Conservation (phyloP, 1,140 invertebrate genomes). For the Goniozus legneri region DNA sequence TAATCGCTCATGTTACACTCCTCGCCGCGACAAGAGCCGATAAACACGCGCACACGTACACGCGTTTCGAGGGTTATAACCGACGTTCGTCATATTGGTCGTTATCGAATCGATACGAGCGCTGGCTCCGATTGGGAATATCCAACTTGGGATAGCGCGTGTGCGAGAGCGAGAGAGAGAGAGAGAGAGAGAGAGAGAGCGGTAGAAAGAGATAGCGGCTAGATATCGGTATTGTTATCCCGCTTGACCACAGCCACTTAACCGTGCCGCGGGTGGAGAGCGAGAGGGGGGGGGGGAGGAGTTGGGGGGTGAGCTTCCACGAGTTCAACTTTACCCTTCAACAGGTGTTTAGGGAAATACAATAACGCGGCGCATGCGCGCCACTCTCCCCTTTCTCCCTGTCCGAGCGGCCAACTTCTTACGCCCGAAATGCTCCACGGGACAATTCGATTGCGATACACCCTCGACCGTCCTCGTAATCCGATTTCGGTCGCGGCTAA, state of each 20-base stretch:
- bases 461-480: too few relatives aligned
- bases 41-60: slow-evolving; percentile 11
- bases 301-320: too few relatives aligned
- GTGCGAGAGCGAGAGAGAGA: too few relatives aligned
- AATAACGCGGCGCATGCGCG: slow-evolving; percentile 55
- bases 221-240: slow-evolving; percentile 42
- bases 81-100: too few relatives aligned
- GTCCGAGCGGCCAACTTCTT: slow-evolving; percentile 43
- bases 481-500: too few relatives aligned
- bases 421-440: slow-evolving; percentile 39
- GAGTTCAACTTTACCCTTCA: slow-evolving; percentile 51
- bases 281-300: too few relatives aligned
- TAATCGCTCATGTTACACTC: slow-evolving; percentile 20
- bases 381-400: too few relatives aligned
- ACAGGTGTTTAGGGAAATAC: slow-evolving; percentile 57
- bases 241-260: slow-evolving; percentile 50
- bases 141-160: too few relatives aligned
- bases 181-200: too few relatives aligned
- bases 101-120: too few relatives aligned
- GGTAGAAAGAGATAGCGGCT: too few relatives aligned
- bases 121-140: too few relatives aligned
- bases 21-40: slow-evolving; percentile 6
- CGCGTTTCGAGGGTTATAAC: slow-evolving; percentile 14
- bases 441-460: slow-evolving; percentile 27
- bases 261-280: slow-evolving; percentile 44